These are phyloP conservation scores for Megalopta genalis DNA, from an alignment of 1,140 invertebrate species.

Conservation along the genomic window DNA sequence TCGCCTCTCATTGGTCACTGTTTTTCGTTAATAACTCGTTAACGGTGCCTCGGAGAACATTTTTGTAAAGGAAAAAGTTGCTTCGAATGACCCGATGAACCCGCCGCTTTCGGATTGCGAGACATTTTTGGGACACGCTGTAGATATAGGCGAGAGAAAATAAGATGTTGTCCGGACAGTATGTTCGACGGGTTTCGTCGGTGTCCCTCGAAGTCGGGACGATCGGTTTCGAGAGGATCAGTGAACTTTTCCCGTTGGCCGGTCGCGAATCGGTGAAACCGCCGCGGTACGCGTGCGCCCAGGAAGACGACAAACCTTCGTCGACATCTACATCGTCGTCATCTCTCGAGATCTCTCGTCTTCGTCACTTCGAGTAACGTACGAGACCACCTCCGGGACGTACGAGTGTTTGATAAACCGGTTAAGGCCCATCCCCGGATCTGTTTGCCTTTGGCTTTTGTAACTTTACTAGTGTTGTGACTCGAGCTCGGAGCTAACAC, in stretches of 20 bases:
- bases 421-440: conserved; percentile 68
- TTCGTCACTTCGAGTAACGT: conserved; percentile 55
- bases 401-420: conserved; percentile 75
- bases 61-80: no score
- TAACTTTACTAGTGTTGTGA: conserved; percentile 76
- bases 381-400: conserved; percentile 57
- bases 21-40: no score
- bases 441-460: conserved; percentile 73
- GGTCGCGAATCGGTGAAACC: conserved; percentile 10
- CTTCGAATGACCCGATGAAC: no score
- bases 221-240: conserved; percentile 51
- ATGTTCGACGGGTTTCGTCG: conserved; percentile 70
- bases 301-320: conserved; percentile 45
- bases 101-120: no score
- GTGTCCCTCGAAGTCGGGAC: conserved; percentile 53
- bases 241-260: conserved; percentile 40
- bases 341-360: conserved; percentile 36
- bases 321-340: conserved; percentile 42
- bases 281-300: conserved; percentile 22
- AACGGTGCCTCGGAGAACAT: no score
- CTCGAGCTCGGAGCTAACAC: conserved; percentile 58
- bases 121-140: no score
- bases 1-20: no score
- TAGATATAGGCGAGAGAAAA: conserved; percentile 63
- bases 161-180: conserved; percentile 68